These are phyloP conservation scores for Parambassis ranga DNA, from an alignment of 2,797 vertebrate genomes.

Conservation along the genomic window DNA sequence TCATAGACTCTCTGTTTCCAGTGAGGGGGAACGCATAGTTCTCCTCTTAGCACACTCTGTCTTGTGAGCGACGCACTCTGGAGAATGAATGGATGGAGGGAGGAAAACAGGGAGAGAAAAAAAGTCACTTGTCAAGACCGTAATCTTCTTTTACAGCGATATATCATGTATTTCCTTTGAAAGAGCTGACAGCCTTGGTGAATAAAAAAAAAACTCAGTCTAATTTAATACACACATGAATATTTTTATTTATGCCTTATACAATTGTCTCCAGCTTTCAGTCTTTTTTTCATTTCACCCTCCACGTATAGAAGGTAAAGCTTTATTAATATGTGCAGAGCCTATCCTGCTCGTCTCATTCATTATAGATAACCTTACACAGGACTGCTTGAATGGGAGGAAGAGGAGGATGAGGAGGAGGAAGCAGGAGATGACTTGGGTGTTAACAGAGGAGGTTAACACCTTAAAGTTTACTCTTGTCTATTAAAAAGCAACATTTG, in stretches of 20 bases:
- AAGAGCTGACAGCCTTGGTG: not conserved
- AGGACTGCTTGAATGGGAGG: slow-evolving; percentile 19
- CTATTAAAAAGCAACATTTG: no score
- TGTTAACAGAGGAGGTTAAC: slow-evolving; percentile 32
- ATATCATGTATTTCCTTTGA: not conserved
- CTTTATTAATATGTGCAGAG: slow-evolving; percentile 43
- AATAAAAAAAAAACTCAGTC: slow-evolving; percentile 3
- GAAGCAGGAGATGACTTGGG: slow-evolving; percentile 3
- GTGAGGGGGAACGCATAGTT: not conserved
- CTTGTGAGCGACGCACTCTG: not conserved
- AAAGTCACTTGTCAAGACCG: not conserved
- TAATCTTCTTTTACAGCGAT: slow-evolving; percentile 4
- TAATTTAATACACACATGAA: not conserved
- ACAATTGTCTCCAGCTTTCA: not conserved
- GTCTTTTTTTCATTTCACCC: not conserved
- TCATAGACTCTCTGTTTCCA: slow-evolving; percentile 29
- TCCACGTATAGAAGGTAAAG: not conserved
- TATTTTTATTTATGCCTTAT: not conserved
- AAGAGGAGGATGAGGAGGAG: not conserved
- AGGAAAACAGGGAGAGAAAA: not conserved
- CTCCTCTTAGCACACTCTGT: slow-evolving; percentile 6
- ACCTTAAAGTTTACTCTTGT: no score
- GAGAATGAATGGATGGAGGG: slow-evolving; percentile 1
- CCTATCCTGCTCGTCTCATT: slow-evolving; percentile 44
- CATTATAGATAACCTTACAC: slow-evolving; percentile 56